Evolutionary conservation across 2,888 invertebrate species (phyloP), one percentile per base, ranked within the genome.

Genomic region (Zeuzera pyrina): DNA sequence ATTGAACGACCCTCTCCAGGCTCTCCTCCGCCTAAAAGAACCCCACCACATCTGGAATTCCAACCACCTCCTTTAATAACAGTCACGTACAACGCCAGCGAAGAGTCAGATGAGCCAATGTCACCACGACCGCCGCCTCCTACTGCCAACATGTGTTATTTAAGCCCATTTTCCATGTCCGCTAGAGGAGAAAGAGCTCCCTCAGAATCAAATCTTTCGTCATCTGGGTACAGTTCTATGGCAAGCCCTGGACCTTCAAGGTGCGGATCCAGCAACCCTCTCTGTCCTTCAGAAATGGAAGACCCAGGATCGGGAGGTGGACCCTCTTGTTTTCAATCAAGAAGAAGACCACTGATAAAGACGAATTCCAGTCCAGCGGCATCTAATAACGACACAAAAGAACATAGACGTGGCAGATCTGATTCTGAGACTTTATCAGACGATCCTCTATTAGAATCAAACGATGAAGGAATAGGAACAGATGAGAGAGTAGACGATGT

Each of bases 141-240:
- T 6, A 81, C 79, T 2, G 72, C 71, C 13, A 84, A 85, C 16
- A 91, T 92, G 89, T 89, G 89, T 47, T 92, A 92, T 56, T 67
- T 93, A 10, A 91, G 91, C 61, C 93, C 93, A 0, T 92, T 92
- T 61, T 88, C 91, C 1, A 90, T 91, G 86, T 88, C 89, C 26
- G 86, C 86, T 1, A 76, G 90, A 42, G 88, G 88, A 8, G 91
- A 91, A 52, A 85, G 92, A 45, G 91, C 90, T 2, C 91, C 91
- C 8, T 93, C 93, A 0, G 92, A 93, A 71, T 92, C 92, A 2
- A 93, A 93, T 64, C 77, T 93, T 23, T 92, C 92, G 41, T 92
- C 93, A 5, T 93, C 92, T 0, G 93, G 93, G 5, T 93, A 93
- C 62, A 92, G 92, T 42, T 93, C 92, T 2, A 92, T 93, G 90